Conservation (phyloP, 37 sponge, comb jelly and placozoan genomes). For the Geodia barretti region DNA sequence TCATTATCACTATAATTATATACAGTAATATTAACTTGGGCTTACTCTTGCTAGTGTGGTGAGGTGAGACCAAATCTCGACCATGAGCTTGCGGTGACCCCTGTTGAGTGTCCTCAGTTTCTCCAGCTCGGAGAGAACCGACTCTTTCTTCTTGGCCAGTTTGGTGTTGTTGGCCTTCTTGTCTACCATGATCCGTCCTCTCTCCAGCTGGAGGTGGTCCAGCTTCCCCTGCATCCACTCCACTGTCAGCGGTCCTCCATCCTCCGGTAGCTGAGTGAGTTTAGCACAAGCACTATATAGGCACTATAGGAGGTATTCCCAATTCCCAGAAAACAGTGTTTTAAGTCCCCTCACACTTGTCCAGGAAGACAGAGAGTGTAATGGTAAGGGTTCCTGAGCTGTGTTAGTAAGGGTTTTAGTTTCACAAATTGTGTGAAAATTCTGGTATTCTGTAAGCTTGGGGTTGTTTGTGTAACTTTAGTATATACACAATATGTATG, state of each 20-base stretch:
- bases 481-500: background rate
- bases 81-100: slow-evolving; percentile 72
- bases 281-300: no score
- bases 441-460: no score
- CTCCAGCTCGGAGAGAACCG: slow-evolving; percentile 77
- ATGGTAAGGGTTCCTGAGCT: no score
- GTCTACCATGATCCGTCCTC: slow-evolving; percentile 37
- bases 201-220: slow-evolving; percentile 48
- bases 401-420: no score
- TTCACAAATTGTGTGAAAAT: no score
- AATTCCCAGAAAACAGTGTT: no score
- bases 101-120: slow-evolving; percentile 69
- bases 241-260: slow-evolving; percentile 73
- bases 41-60: slow-evolving; percentile 74
- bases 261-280: slow-evolving; percentile 60
- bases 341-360: no score
- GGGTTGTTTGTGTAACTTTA: no score
- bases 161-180: slow-evolving; percentile 62
- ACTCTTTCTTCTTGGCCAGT: slow-evolving; percentile 72
- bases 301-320: no score
- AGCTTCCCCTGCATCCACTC: slow-evolving; percentile 69
- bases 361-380: no score
- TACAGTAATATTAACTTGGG: background rate
- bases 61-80: slow-evolving; percentile 81
- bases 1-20: background rate